Conservation (phyloP, 2,888 invertebrate species). For the Meiosimyza decipiens region DNA sequence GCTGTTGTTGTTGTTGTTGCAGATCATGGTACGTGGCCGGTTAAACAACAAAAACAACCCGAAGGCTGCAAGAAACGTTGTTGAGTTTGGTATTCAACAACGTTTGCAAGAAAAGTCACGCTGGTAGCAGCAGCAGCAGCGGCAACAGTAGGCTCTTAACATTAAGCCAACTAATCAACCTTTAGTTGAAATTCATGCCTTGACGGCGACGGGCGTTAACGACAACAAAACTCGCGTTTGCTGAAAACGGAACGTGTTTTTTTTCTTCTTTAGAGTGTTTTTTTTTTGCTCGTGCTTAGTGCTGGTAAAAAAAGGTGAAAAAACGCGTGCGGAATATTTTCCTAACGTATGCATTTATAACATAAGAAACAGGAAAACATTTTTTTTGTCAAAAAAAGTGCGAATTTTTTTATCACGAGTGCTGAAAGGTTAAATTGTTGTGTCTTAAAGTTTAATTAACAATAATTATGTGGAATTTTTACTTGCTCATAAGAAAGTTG, state of each 20-base stretch:
- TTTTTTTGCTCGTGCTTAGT: constrained; percentile 8
- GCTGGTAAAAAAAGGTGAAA: not conserved
- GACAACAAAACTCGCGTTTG: constrained; percentile 22
- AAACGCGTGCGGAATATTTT: no score
- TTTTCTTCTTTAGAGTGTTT: not conserved
- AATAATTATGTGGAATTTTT: no score
- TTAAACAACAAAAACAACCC: constrained; percentile 16
- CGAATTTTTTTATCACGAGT: no score
- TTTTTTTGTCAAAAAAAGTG: not conserved
- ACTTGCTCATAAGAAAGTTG: no score
- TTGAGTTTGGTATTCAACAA: constrained; percentile 25
- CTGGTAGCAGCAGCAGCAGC: not conserved
- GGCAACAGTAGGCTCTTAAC: constrained; percentile 24
- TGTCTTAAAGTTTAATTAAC: no score
- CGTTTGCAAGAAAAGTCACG: constrained; percentile 3
- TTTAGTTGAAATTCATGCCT: constrained; percentile 40
- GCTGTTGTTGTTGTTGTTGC: not conserved
- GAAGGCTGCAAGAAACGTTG: constrained; percentile 1
- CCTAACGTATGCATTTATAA: not conserved
- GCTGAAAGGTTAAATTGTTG: no score
- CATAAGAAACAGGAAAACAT: not conserved
- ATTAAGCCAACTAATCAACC: constrained; percentile 19
- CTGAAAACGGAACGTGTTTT: not conserved
- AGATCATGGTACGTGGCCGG: constrained; percentile 31
- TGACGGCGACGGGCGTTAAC: constrained; percentile 39